Percentiles rank a stretch among this genome's conserved stretches.
Conservation (phyloP, 1,140 invertebrate species). For the Parasteatoda tepidariorum region DNA sequence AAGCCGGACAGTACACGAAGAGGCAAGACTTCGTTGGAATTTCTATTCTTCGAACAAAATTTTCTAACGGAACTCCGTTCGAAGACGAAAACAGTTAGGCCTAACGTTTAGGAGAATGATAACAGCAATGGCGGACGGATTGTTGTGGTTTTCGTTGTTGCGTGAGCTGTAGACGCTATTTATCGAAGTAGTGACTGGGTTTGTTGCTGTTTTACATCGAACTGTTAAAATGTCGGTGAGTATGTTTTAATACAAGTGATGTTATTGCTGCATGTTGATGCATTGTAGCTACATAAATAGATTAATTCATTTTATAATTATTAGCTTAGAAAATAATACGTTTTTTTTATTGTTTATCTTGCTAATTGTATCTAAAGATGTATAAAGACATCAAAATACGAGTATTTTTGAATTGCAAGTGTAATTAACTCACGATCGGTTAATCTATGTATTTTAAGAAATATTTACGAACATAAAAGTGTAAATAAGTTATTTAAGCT, state of each 20-base stretch:
- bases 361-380: too few species aligned
- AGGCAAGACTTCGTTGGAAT: not conserved
- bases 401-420: too few species aligned
- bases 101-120: not conserved
- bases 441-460: too few species aligned
- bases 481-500: too few species aligned
- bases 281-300: too few species aligned
- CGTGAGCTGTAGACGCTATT: not conserved
- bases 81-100: conserved; percentile 29
- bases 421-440: too few species aligned
- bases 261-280: not conserved
- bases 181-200: not conserved
- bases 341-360: too few species aligned
- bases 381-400: too few species aligned
- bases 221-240: not conserved
- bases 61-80: not conserved
- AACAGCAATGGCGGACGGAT: conserved; percentile 44
- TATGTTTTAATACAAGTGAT: too few species aligned
- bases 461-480: too few species aligned
- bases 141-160: not conserved
- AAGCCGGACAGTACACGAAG: conserved; percentile 9
- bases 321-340: too few species aligned
- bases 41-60: not conserved
- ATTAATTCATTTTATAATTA: too few species aligned
- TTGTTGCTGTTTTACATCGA: not conserved